Conservation (phyloP, 2,888 invertebrate genomes). For the Agrilus mali region DNA sequence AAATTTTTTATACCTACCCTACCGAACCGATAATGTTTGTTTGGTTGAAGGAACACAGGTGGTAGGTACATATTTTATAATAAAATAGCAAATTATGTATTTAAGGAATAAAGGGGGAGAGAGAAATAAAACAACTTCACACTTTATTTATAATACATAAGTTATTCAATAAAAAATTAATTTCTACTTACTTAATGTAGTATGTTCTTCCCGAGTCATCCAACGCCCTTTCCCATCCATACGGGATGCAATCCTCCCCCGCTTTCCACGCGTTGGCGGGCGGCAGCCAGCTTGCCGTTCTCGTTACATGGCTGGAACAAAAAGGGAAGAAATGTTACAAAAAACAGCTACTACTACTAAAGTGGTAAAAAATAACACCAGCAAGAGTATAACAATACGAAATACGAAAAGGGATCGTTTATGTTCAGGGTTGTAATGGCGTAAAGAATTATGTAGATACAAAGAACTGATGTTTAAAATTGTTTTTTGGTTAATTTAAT, state of each 20-base stretch:
- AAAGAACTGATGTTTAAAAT: no score
- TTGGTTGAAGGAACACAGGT: neutral
- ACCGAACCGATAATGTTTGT: no score
- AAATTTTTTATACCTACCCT: no score
- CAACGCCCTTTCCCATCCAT: conserved; percentile 83
- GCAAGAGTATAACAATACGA: no score
- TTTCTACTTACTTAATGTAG: conserved; percentile 59
- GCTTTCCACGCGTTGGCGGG: conserved; percentile 72
- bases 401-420: no score
- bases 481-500: no score
- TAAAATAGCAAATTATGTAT: no score
- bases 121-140: neutral
- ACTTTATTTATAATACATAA: no score
- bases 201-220: conserved; percentile 69
- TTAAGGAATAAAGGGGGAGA: no score
- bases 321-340: conserved; percentile 12
- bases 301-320: conserved; percentile 64
- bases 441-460: neutral
- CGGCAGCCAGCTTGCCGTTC: conserved; percentile 79
- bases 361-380: conserved; percentile 17
- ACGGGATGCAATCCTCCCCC: conserved; percentile 56
- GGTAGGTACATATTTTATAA: no score
- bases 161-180: neutral
- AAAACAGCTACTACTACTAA: conserved; percentile 26
- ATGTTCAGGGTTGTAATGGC: neutral